phyloP scores from a whole-genome alignment of 1,140 invertebrate genomes.

The Portunus trituberculatus region DNA sequence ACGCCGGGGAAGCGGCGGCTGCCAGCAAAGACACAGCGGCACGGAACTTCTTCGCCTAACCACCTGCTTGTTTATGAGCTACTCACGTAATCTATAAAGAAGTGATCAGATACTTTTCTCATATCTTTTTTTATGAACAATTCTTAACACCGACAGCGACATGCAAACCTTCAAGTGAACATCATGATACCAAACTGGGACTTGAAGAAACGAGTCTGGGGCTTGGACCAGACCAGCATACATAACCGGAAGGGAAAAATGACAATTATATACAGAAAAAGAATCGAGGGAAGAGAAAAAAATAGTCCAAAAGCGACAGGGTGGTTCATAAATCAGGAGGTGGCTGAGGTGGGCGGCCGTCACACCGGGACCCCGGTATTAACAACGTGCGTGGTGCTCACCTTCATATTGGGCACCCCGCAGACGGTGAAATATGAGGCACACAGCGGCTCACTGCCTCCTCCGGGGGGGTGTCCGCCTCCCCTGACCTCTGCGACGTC shows the following conservation, averaged over 20 bases:
- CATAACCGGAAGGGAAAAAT: not conserved
- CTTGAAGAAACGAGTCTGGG: not conserved
- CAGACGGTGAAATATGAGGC: slow-evolving; percentile 66
- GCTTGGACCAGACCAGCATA: not conserved
- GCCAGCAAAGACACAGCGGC: not conserved
- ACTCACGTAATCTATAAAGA: not conserved
- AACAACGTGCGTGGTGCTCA: slow-evolving; percentile 27
- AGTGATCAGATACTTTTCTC: not conserved
- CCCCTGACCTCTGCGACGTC: slow-evolving; percentile 39
- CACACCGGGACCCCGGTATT: slow-evolving; percentile 31
- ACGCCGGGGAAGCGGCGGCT: slow-evolving; percentile 20
- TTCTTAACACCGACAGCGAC: not conserved
- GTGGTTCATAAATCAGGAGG: slow-evolving; percentile 40
- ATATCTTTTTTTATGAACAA: not conserved
- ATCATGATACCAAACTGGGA: not conserved
- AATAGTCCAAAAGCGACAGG: not conserved
- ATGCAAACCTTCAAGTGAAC: not conserved
- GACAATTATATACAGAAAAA: slow-evolving; percentile 25
- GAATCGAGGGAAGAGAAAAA: not conserved
- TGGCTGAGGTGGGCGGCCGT: slow-evolving; percentile 29
- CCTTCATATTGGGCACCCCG: slow-evolving; percentile 66
- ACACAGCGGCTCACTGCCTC: slow-evolving; percentile 49
- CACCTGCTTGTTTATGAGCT: slow-evolving; percentile 7
- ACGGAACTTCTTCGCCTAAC: not conserved
- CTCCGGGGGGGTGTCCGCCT: slow-evolving; percentile 51